Evolutionary conservation across 2,888 invertebrate species (phyloP).

Genomic region (Teleiodes luculella): DNA sequence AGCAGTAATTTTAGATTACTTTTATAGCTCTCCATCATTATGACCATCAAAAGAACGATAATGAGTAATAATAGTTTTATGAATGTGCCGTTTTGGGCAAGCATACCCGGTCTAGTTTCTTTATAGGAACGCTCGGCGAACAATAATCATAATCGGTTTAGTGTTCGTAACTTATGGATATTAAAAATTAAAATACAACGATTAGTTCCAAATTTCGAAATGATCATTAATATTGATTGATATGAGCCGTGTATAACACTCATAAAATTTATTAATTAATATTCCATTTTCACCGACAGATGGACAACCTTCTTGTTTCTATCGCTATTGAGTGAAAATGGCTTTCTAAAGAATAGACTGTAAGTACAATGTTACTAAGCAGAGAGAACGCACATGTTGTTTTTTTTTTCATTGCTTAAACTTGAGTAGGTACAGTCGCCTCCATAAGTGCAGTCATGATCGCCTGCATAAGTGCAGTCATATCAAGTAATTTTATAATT

Average conservation of each 20-base stretch:
- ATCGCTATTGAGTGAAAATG: slow-evolving; percentile 52
- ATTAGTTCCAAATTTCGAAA: slow-evolving; percentile 70
- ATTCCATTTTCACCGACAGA: slow-evolving; percentile 56
- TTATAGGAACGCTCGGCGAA: background rate
- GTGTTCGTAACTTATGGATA: slow-evolving; percentile 57
- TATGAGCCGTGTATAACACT: slow-evolving; percentile 68
- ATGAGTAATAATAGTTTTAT: slow-evolving; percentile 3
- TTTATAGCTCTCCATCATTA: slow-evolving; percentile 2
- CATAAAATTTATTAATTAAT: slow-evolving; percentile 65
- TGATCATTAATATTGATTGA: slow-evolving; percentile 72
- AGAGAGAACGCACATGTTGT: too few species aligned
- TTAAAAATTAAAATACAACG: slow-evolving; percentile 63
- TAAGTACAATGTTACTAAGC: slow-evolving; percentile 51
- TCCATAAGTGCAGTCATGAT: too few species aligned
- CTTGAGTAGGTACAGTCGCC: too few species aligned
- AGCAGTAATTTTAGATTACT: slow-evolving; percentile 5
- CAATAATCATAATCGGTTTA: slow-evolving; percentile 20
- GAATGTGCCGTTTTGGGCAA: slow-evolving; percentile 3
- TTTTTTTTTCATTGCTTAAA: too few species aligned
- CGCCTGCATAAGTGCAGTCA: too few species aligned
- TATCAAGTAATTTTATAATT: too few species aligned
- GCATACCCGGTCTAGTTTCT: background rate
- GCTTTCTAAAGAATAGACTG: slow-evolving; percentile 48
- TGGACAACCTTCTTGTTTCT: slow-evolving; percentile 53
- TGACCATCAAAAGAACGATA: slow-evolving; percentile 2